These are phyloP conservation scores for Eleginops maclovinus DNA, from an alignment of 2,113 vertebrate species.

Conservation along the genomic window DNA sequence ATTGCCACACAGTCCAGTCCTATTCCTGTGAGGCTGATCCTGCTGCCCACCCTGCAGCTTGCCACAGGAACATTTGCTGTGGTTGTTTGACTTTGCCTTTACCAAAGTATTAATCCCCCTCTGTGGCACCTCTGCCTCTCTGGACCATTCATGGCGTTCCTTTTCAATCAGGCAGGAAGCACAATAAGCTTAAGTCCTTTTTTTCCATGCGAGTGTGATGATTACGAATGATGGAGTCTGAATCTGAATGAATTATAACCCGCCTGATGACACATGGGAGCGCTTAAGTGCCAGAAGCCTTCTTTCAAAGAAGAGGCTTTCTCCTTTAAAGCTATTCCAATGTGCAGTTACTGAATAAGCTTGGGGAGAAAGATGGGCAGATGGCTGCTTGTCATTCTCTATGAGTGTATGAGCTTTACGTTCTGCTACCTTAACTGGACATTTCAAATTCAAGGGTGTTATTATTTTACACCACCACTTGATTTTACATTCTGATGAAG, in stretches of 20 bases:
- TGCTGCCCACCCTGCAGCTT: conserved; percentile 16
- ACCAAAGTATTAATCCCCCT: conserved; percentile 41
- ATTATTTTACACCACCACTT: conserved; percentile 8
- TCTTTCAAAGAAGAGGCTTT: conserved; percentile 61
- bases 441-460: conserved; percentile 36
- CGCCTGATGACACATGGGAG: conserved; percentile 58
- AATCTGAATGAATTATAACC: conserved; percentile 70
- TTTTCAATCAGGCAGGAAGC: conserved; percentile 48
- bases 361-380: conserved; percentile 51
- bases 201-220: conserved; percentile 44
- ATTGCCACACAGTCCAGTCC: neutral
- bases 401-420: conserved; percentile 46
- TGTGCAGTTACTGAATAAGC: conserved; percentile 60
- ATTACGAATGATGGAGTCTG: conserved; percentile 62
- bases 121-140: conserved; percentile 24
- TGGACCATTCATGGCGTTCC: conserved; percentile 29
- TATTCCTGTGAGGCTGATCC: neutral
- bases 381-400: conserved; percentile 70
- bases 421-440: conserved; percentile 43
- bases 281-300: conserved; percentile 58
- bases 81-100: conserved; percentile 23
- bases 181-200: conserved; percentile 52
- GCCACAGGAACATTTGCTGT: conserved; percentile 13
- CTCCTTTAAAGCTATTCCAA: conserved; percentile 70
- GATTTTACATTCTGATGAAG: neutral